phyloP scores from a whole-genome alignment of 1,140 invertebrate species.

The Brachionus rotundiformis region DNA sequence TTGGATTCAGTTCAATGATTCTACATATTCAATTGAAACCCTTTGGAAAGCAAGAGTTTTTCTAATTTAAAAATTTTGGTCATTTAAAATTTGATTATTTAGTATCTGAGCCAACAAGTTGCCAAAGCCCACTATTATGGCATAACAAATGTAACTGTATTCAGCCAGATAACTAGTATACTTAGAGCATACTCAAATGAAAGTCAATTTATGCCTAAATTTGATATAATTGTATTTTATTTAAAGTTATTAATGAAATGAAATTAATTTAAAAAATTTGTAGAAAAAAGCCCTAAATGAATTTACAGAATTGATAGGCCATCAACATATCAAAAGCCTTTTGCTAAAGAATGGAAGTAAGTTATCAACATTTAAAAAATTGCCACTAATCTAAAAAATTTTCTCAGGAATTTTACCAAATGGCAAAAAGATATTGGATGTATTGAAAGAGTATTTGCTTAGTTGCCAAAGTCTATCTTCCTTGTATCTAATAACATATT shows the following conservation, averaged over 20 bases:
- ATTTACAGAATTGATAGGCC: not conserved
- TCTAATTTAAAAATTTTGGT: not conserved
- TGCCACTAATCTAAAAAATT: too few species aligned
- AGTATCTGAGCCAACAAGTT: conserved; percentile 13
- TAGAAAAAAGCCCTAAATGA: not conserved
- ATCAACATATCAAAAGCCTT: not conserved
- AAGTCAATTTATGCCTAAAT: not conserved
- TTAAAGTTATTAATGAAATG: too few species aligned
- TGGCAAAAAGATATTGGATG: not conserved
- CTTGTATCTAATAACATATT: not conserved
- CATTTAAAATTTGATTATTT: not conserved
- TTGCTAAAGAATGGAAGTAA: not conserved
- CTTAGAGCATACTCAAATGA: not conserved
- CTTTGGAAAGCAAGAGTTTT: not conserved
- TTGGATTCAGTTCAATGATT: conserved; percentile 3
- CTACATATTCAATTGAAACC: not conserved
- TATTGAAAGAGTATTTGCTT: not conserved
- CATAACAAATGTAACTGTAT: not conserved
- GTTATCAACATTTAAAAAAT: too few species aligned
- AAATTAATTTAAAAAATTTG: not conserved
- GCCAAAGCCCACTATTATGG: not conserved
- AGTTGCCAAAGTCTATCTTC: not conserved
- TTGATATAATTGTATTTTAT: not conserved
- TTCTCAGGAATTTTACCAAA: not conserved
- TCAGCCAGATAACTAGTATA: not conserved